Evolutionary conservation across 2,797 vertebrate genomes (phyloP).

Genomic region (Molossus alvarezi): DNA sequence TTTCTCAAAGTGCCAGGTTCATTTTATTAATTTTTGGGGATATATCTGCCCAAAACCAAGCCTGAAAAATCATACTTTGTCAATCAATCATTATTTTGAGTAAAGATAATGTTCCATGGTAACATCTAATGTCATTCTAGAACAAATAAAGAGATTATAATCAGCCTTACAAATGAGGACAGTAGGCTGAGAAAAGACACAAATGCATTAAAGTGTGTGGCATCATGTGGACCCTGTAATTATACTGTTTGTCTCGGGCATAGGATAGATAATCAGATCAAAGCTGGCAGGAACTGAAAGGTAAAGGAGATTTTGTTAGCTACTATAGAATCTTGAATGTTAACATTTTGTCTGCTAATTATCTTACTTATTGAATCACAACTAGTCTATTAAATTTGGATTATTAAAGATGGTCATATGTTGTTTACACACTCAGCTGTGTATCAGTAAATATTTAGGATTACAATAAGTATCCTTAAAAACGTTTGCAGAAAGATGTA

Average conservation of each 20-base stretch:
- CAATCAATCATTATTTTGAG: conserved; percentile 33
- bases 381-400: conserved; percentile 1
- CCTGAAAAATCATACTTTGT: background rate
- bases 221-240: background rate
- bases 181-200: background rate
- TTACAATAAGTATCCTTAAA: conserved; percentile 38
- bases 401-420: background rate
- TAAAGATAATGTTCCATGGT: conserved; percentile 46
- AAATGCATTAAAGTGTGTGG: background rate
- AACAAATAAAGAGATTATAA: background rate
- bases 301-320: conserved; percentile 3
- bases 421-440: background rate
- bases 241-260: background rate
- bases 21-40: conserved; percentile 29
- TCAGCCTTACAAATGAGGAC: background rate
- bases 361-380: background rate
- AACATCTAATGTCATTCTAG: background rate
- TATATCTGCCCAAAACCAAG: background rate
- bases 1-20: background rate
- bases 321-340: conserved; percentile 18
- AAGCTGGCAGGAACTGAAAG: background rate
- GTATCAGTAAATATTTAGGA: background rate
- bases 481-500: background rate
- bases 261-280: background rate
- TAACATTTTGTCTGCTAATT: background rate